Evolutionary conservation across 2,113 vertebrate genomes (phyloP).

Genomic region (Cairina moschata): DNA sequence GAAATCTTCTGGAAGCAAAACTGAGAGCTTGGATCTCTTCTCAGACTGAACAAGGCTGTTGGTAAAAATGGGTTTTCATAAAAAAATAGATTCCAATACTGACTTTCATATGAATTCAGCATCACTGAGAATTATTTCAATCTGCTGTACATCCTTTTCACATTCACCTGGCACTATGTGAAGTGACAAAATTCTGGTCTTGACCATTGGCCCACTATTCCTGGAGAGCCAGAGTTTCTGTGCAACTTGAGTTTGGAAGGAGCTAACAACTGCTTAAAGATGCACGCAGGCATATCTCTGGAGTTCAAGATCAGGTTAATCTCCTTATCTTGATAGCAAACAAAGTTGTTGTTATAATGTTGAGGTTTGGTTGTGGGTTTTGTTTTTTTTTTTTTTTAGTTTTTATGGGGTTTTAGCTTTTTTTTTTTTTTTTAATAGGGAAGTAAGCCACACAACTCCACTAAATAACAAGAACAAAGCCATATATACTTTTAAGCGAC

Average conservation of each 20-base stretch:
- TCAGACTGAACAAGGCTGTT: too few relatives aligned
- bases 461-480: not conserved
- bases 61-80: too few relatives aligned
- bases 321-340: not conserved
- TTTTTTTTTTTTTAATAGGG: not conserved
- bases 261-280: not conserved
- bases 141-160: not conserved
- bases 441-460: not conserved
- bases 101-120: too few relatives aligned
- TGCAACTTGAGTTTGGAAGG: not conserved
- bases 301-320: not conserved
- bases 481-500: not conserved
- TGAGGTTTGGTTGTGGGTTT: not conserved
- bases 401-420: not conserved
- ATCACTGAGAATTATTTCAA: not conserved
- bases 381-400: not conserved
- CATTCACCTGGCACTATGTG: not conserved
- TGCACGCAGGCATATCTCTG: not conserved
- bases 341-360: not conserved
- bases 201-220: not conserved
- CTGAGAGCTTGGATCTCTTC: not conserved
- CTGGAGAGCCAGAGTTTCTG: not conserved
- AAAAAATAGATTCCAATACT: too few relatives aligned
- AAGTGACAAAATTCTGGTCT: not conserved
- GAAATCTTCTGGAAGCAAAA: not conserved